Evolutionary conservation across 1,140 invertebrate species (phyloP), one percentile per base, ranked within the genome.

Genomic region (Nymphalis io): DNA sequence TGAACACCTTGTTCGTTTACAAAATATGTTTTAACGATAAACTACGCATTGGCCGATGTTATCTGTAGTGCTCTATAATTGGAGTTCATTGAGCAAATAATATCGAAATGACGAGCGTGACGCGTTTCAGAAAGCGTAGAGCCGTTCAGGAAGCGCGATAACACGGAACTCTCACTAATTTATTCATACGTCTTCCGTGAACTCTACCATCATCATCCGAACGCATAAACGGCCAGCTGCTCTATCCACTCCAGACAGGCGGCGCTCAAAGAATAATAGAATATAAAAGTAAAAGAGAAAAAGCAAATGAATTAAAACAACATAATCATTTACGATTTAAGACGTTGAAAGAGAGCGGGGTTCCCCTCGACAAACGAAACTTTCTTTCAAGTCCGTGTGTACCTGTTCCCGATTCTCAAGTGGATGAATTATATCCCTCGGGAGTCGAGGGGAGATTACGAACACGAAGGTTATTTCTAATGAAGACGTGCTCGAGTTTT

Each of bases 261-360:
- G 87, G 88, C 86, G 78, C 70, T 84, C 82, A 82, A 84, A 83
- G 75, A 83, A 83, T 72, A 79, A 83, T 82, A 73, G 84, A 88
- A 82, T 82, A 79, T 55, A 87, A 84, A 87, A 81, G 76, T 75
- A 82, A 78, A 75, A 81, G 73, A 81, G 69, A 81, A 85, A 88
- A 89, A 88, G 87, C 86, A 89, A 91, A 89, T 85, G 83, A 90
- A 88, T 90, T 88, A 89, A 89, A 90, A 89, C 84, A 90, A 90
- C 86, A 88, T 88, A 88, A 90, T 90, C 81, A 87, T 90, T 89
- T 89, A 88, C 82, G 85, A 82, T 85, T 89, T 85, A 88, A 87
- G 84, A 85, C 76, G 77, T 76, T 70, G 80, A 84, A 78, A 77
- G 80, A 77, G 81, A 82, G 76, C 79, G 77, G 79, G 74, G 80